Percentiles rank a stretch among this genome's conserved stretches.
Evolutionary conservation across 2,797 vertebrate genomes (phyloP).

Genomic region (Notoglanidium macrostoma): DNA sequence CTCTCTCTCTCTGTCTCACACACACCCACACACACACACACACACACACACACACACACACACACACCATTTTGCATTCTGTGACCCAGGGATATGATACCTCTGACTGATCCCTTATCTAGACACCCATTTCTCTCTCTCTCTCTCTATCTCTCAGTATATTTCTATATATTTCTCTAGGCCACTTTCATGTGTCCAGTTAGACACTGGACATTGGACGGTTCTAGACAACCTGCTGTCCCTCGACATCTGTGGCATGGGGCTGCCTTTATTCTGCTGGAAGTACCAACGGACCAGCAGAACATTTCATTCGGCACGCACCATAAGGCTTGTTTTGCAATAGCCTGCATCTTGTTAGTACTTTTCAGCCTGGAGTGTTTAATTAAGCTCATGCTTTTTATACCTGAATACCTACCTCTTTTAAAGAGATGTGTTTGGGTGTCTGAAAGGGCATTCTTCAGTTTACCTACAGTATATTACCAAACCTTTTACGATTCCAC

Average conservation of each 20-base stretch:
- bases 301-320: slow-evolving; percentile 14
- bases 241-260: background rate
- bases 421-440: background rate
- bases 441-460: background rate
- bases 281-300: background rate
- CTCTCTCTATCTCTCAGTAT: background rate
- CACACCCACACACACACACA: background rate
- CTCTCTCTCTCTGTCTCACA: background rate
- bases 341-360: background rate
- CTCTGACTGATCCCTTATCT: background rate
- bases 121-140: background rate
- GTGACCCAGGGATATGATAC: background rate
- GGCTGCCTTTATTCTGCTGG: background rate
- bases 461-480: background rate
- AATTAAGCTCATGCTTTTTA: background rate
- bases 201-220: background rate
- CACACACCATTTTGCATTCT: background rate
- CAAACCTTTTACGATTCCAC: background rate
- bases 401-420: background rate
- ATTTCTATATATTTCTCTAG: background rate
- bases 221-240: slow-evolving; percentile 6
- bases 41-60: background rate
- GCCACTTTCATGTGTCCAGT: slow-evolving; percentile 32
- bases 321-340: background rate
- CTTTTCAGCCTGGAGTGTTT: slow-evolving; percentile 9